Percentiles rank a stretch among this genome's conserved stretches.
phyloP scores from a whole-genome alignment of 2,888 invertebrate species.

The Troides oblongomaculatus region DNA sequence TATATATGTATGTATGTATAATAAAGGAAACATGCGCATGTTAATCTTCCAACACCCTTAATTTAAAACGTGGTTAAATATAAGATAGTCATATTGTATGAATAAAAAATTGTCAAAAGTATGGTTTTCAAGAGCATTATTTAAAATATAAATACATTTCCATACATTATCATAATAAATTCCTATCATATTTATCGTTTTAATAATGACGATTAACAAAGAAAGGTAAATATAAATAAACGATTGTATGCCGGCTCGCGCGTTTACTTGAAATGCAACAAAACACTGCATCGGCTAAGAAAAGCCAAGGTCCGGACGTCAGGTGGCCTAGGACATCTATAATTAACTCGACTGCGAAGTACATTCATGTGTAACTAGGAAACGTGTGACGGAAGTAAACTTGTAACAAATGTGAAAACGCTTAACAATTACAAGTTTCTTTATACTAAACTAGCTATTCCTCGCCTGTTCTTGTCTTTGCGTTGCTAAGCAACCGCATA shows the following conservation, averaged over 20 bases:
- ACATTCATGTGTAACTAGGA: constrained; percentile 28
- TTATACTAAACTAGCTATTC: neutral
- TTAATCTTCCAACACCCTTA: no score
- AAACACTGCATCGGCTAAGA: constrained; percentile 10
- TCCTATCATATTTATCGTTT: neutral
- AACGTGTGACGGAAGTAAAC: constrained; percentile 12
- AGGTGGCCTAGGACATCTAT: constrained; percentile 46
- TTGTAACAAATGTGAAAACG: neutral
- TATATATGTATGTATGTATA: no score
- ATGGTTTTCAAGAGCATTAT: no score
- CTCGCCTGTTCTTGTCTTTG: no score
- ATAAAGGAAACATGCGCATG: no score
- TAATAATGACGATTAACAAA: neutral
- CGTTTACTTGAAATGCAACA: constrained; percentile 5
- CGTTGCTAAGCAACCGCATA: no score
- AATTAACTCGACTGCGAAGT: constrained; percentile 40
- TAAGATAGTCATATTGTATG: no score
- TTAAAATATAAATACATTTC: no score
- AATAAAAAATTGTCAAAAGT: no score
- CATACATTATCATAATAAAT: neutral
- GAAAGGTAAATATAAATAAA: constrained; percentile 4
- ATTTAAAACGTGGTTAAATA: no score
- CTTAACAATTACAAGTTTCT: neutral
- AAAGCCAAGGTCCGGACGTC: constrained; percentile 32
- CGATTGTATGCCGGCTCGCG: constrained; percentile 1